phyloP scores from a whole-genome alignment of 2,797 vertebrate genomes.

The Lacerta bilineata region DNA sequence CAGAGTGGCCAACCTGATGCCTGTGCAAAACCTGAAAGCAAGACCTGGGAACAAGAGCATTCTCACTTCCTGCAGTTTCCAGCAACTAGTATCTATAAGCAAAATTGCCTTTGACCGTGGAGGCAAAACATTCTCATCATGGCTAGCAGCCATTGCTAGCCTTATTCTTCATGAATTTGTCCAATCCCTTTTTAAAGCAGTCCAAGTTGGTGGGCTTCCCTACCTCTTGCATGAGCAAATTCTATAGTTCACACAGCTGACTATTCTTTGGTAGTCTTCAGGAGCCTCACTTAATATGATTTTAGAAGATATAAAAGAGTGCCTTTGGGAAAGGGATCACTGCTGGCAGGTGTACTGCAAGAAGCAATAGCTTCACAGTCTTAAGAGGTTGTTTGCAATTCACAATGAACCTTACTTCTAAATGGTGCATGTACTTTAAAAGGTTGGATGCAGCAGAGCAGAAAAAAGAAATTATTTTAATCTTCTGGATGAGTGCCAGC shows the following conservation, averaged over 20 bases:
- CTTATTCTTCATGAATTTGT: too few relatives aligned
- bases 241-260: background rate
- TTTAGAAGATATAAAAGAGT: slow-evolving; percentile 12
- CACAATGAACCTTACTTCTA: slow-evolving; percentile 31
- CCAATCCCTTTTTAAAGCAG: too few relatives aligned
- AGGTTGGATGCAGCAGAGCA: slow-evolving; percentile 23
- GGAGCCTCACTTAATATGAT: background rate
- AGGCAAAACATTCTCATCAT: too few relatives aligned
- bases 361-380: slow-evolving; percentile 14
- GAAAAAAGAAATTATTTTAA: slow-evolving; percentile 39
- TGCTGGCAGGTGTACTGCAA: slow-evolving; percentile 14
- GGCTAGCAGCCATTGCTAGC: too few relatives aligned
- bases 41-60: too few relatives aligned
- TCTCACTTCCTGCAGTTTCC: too few relatives aligned
- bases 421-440: slow-evolving; percentile 30
- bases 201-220: too few relatives aligned
- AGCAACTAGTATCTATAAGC: too few relatives aligned
- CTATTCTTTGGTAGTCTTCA: background rate
- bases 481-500: slow-evolving; percentile 8
- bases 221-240: too few relatives aligned
- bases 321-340: slow-evolving; percentile 15
- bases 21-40: too few relatives aligned
- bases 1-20: too few relatives aligned
- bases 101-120: too few relatives aligned
- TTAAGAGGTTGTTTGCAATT: slow-evolving; percentile 28